Base-by-base conservation (phyloP, 1,140 invertebrate genomes). In the Euwallacea fornicatus region DNA sequence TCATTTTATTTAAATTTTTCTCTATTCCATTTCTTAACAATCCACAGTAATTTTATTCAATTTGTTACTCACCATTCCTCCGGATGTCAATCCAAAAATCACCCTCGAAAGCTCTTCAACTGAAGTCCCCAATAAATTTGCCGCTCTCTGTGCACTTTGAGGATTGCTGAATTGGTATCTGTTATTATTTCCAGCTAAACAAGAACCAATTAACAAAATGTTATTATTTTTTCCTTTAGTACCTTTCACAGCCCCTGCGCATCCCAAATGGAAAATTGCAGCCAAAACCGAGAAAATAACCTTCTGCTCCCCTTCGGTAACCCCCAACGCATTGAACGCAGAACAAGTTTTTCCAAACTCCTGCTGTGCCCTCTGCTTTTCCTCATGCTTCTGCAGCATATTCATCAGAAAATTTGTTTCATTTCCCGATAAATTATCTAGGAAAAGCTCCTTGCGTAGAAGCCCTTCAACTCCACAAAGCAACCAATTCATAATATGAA, bases 221-320 rank as follows among this genome's bases (percentile, higher is more conserved):
- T 16, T 56, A 15, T 2, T 56, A 56, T 15, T 56, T n/a, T n/a
- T n/a, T n/a, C 16, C 10, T 9, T 9, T 56, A 56, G 8, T 56
- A 85, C 89, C 86, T 84, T 89, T 91, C 0, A 88, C 85, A 59
- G 89, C 90, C 7, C 91, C 90, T 33, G 96, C 94, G 78, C 91
- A 90, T 21, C 94, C 94, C 66, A 98, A 82, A 84, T 98, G 96
- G 80, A 94, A 95, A 72, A 98, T 92, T 7, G 94, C 93, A 8
- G 94, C 95, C 73, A 98, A 82, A 15, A 97, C 90, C 74, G 88
- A 86, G 90, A 93, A 96, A 54, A 98, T 87, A 0, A 90, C 88
- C 76, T 92, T 90, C 73, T 92, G 88, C 68, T 97, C 94, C 10
- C 87, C 83, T 54, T 92, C 89, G 10, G 88, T 87, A 41, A 97